Conservation (phyloP, 2,888 invertebrate genomes). For the Macaria liturata region DNA sequence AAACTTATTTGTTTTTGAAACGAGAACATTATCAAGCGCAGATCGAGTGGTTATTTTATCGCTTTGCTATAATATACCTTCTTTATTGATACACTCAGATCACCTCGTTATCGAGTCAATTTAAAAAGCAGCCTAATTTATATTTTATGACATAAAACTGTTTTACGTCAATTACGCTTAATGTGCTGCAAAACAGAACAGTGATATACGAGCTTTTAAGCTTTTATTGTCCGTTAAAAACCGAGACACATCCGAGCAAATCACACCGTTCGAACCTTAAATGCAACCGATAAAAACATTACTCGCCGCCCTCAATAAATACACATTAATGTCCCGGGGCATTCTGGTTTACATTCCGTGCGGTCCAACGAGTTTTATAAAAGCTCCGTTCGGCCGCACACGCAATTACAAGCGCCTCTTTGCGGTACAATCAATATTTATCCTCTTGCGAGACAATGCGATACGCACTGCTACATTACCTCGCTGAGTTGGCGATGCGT, state of each 20-base stretch:
- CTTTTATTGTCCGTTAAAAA: slow-evolving; percentile 42
- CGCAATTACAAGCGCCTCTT: slow-evolving; percentile 80
- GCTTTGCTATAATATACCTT: too few species aligned
- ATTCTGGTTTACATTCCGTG: slow-evolving; percentile 82
- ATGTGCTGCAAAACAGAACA: too few species aligned
- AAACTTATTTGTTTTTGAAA: too few species aligned
- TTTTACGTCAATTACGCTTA: too few species aligned
- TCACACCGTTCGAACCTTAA: slow-evolving; percentile 62
- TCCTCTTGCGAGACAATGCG: slow-evolving; percentile 65
- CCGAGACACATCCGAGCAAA: slow-evolving; percentile 47
- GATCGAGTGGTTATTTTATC: too few species aligned
- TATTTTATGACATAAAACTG: too few species aligned
- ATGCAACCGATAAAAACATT: slow-evolving; percentile 80
- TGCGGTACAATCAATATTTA: slow-evolving; percentile 77
- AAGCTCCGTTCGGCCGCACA: slow-evolving; percentile 76
- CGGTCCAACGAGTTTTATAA: slow-evolving; percentile 81
- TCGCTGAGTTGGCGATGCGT: slow-evolving; percentile 40
- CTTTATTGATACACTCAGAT: too few species aligned
- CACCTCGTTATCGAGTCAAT: too few species aligned
- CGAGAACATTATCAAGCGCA: too few species aligned
- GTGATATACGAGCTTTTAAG: too few species aligned
- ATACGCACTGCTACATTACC: slow-evolving; percentile 62
- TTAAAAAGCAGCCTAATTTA: too few species aligned
- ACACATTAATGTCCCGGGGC: slow-evolving; percentile 80
- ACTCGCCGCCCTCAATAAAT: slow-evolving; percentile 80